Evolutionary conservation across 2,797 vertebrate genomes (phyloP).

Genomic region (Enteromius argenteus): DNA sequence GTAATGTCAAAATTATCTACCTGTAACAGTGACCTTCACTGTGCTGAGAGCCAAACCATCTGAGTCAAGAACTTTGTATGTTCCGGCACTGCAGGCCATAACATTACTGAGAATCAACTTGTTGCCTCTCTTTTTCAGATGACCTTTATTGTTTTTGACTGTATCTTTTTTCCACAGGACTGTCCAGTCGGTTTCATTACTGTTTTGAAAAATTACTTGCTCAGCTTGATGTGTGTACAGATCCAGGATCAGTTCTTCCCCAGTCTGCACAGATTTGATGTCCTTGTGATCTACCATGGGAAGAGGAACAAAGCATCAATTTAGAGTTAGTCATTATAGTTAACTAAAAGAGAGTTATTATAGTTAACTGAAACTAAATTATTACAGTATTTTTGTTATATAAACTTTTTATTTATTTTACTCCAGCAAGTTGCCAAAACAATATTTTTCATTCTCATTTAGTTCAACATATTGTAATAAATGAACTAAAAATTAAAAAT

Average conservation of each 20-base stretch:
- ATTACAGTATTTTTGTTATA: background rate
- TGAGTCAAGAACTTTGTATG: constrained; percentile 72
- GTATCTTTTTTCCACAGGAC: constrained; percentile 66
- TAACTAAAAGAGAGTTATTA: background rate
- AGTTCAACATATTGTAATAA: background rate
- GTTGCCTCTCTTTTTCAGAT: constrained; percentile 52
- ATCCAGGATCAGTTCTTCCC: constrained; percentile 66
- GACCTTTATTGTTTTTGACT: rapidly evolving
- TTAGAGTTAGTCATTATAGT: background rate
- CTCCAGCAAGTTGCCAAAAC: too few relatives aligned
- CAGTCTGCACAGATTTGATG: constrained; percentile 1
- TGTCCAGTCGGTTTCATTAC: constrained; percentile 54
- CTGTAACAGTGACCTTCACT: constrained; percentile 65
- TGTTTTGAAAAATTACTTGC: constrained; percentile 68
- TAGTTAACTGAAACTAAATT: background rate
- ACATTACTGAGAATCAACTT: background rate
- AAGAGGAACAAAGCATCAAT: background rate
- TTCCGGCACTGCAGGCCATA: constrained; percentile 64
- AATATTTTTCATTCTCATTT: background rate
- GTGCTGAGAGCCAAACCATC: constrained; percentile 73
- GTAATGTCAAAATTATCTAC: constrained; percentile 44
- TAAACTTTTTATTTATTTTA: too few relatives aligned
- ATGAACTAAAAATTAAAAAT: background rate
- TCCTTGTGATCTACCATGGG: constrained; percentile 66
- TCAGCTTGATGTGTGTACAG: constrained; percentile 64